Conservation (phyloP, 2,113 vertebrate species). For the Noturus placidus region DNA sequence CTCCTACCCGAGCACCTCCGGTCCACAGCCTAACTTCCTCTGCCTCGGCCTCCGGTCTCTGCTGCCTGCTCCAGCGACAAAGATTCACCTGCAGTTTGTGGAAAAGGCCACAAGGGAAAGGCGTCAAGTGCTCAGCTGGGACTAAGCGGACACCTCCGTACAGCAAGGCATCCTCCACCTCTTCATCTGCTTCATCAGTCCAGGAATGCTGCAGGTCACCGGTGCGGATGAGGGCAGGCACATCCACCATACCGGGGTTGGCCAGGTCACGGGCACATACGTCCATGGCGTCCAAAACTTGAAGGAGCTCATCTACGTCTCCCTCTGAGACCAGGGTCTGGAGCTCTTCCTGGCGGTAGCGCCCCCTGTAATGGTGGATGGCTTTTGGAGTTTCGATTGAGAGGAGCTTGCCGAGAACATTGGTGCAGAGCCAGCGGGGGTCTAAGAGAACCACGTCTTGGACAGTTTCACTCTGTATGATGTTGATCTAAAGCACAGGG, state of each 20-base stretch:
- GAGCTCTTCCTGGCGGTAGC: slow-evolving; percentile 92
- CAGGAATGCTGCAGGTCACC: slow-evolving; percentile 91
- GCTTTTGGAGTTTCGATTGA: slow-evolving; percentile 92
- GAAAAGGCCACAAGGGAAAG: slow-evolving; percentile 94
- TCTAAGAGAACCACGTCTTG: slow-evolving; percentile 97
- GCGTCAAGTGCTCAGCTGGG: slow-evolving; percentile 90
- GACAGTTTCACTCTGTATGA: slow-evolving; percentile 97
- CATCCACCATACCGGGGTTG: slow-evolving; percentile 92
- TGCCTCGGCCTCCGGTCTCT: slow-evolving; percentile 80
- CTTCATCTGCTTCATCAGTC: slow-evolving; percentile 93
- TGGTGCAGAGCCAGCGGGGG: slow-evolving; percentile 93
- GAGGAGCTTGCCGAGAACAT: slow-evolving; percentile 85
- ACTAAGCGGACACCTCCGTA: slow-evolving; percentile 92
- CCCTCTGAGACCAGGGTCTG: slow-evolving; percentile 89
- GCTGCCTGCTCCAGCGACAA: slow-evolving; percentile 94
- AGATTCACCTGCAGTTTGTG: slow-evolving; percentile 98
- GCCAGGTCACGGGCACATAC: slow-evolving; percentile 89
- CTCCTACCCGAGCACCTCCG: slow-evolving; percentile 86
- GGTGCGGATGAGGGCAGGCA: slow-evolving; percentile 94
- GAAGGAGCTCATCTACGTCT: slow-evolving; percentile 92
- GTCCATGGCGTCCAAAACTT: slow-evolving; percentile 97
- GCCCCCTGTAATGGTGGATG: slow-evolving; percentile 95
- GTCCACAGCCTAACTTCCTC: slow-evolving; percentile 93
- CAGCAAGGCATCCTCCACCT: slow-evolving; percentile 81
- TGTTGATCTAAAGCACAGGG: slow-evolving; percentile 84